Base-by-base conservation (phyloP, 2,797 vertebrate genomes). In the Enteromius fasciolatus region DNA sequence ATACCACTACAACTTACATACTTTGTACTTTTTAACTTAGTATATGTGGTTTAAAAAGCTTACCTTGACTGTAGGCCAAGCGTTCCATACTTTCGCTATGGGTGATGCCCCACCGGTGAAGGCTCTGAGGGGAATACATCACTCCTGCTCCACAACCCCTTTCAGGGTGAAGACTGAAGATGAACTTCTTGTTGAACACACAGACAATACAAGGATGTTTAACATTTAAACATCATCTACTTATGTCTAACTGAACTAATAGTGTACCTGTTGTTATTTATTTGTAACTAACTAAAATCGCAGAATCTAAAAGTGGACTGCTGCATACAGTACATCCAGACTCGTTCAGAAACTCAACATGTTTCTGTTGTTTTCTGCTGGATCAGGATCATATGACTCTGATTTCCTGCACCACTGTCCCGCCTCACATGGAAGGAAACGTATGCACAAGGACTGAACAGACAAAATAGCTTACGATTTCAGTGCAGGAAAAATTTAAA, bases 111-210 rank as follows among this genome's bases (percentile, higher is more conserved):
- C 95, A 95, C 63, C 94, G 93, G 88, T 94, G 94, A n/a, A 95
- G 93, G 89, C 94, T 95, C 90, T 95, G 94, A 76, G 94, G 94
- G 33, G 95, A 95, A 87, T 95, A 95, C 95, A 95, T 95, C 82
- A 48, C 52, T 44, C 50, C 39, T 59, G 28, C 50, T 59, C 39
- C 25, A 67, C 28, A 54, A 11, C 48, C 64, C 46, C 63, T 23
- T 78, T 15, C 44, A 33, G 59, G 59, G 18, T 46, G 8, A 33
- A 57, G 54, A 25, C 18, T 59, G n/a, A 59, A 83, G 63, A 83
- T 36, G 8, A 28, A 68, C 66, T n/a, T 76, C 54, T 68, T 78
- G 69, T 84, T 67, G 17, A 50, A 69, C 44, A 75, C 67, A 77
- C 25, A 85, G 25, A 78, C 12, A 75, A 76, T 20, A 64, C 3